Conservation (phyloP, 2,113 vertebrate species). For the Cariama cristata region DNA sequence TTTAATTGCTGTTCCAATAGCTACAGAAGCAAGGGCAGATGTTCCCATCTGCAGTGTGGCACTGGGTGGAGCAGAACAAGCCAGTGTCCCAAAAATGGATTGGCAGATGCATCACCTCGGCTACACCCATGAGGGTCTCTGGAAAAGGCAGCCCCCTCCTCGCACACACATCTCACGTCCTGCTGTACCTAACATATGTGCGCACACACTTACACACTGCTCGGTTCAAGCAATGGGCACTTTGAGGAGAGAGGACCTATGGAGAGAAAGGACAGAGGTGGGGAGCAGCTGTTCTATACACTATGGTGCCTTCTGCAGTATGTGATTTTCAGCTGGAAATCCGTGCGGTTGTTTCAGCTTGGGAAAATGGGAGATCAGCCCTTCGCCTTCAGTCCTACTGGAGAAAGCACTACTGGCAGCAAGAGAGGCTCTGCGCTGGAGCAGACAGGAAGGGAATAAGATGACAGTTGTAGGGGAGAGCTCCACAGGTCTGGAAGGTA, state of each 20-base stretch:
- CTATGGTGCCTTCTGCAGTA: neutral
- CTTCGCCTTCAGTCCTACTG: neutral
- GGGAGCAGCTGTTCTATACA: slow-evolving; percentile 8
- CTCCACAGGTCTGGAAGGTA: neutral
- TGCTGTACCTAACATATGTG: neutral
- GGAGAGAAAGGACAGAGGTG: neutral
- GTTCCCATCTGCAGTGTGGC: neutral
- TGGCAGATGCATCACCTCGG: neutral
- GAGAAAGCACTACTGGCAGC: neutral
- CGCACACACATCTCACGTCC: neutral
- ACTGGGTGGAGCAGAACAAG: neutral
- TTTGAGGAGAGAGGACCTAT: neutral
- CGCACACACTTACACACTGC: accelerated
- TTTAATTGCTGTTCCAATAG: neutral
- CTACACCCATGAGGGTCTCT: neutral
- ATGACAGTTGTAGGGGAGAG: neutral
- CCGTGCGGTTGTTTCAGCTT: neutral
- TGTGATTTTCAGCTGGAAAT: neutral
- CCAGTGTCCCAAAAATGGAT: neutral
- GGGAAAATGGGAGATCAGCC: neutral
- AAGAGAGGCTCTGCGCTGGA: neutral
- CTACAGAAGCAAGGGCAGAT: slow-evolving; percentile 18
- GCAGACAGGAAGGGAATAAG: neutral
- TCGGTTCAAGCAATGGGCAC: neutral
- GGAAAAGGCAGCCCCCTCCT: neutral